A percentile compares a stretch with the other conserved stretches of the same genome.
Evolutionary conservation across 1,140 invertebrate genomes (phyloP).

Genomic region (Phenacoccus solenopsis): DNA sequence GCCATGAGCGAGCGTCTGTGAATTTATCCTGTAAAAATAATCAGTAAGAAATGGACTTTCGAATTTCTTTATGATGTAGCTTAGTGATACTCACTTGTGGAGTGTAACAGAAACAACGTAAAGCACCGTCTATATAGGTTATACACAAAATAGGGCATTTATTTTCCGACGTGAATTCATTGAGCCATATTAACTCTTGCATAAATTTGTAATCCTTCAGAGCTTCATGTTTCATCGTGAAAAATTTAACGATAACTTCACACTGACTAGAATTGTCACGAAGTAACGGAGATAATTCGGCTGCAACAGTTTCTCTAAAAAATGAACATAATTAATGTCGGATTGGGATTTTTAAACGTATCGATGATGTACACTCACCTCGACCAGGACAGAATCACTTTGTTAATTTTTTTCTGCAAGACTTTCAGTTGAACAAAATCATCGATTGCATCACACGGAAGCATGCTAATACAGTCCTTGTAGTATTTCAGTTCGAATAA

Average conservation of each 20-base stretch:
- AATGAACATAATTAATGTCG: too few relatives aligned
- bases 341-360: not conserved
- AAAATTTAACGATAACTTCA: not conserved
- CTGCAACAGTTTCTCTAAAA: not conserved
- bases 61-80: too few relatives aligned
- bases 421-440: not conserved
- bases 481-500: not conserved
- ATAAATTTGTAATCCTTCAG: not conserved
- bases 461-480: not conserved
- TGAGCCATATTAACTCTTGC: not conserved
- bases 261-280: not conserved
- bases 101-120: not conserved
- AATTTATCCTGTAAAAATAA: slow-evolving; percentile 1
- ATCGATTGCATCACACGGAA: not conserved
- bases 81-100: not conserved
- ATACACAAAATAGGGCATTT: not conserved
- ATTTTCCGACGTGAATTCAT: not conserved
- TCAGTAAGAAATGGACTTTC: not conserved
- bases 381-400: not conserved
- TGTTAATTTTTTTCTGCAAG: not conserved
- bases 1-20: slow-evolving; percentile 7
- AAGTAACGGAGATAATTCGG: not conserved
- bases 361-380: not conserved
- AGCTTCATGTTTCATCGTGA: not conserved
- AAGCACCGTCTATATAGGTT: not conserved